Base-by-base conservation (phyloP, 2,113 vertebrate genomes). In the Percina caprodes region DNA sequence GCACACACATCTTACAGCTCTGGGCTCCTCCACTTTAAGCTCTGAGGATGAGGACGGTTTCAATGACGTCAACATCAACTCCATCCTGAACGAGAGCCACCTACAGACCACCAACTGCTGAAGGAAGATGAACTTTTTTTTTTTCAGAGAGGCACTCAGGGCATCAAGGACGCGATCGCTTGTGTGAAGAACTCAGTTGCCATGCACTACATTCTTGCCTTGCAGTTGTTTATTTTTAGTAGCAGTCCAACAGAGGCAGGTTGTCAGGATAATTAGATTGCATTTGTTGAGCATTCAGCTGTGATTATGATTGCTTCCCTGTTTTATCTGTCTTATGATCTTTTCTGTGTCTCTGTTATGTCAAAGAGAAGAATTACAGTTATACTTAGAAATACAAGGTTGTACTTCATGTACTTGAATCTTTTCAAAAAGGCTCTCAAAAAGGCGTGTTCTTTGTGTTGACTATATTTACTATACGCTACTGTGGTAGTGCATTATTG, bases 1-100 rank as follows among this genome's bases (percentile, higher is more conserved):
- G 77, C 91, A 92, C 6, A 60, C 88, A 0, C 90, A 92, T 4
- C 96, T 96, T 0, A 63, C 94, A 0, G 88, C 94, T 0, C 83
- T 96, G 8, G 92, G 95, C 14, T 92, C 94, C 3, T 90, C 94
- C 6, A 62, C 82, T 59, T 75, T 97, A 18, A 99, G 97, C 92
- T 98, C 97, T 0, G 98, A 98, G 0, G 97, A 98, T 3, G 97
- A 99, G 46, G 96, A 95, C 3, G 75, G 92, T 0, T 83, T 94
- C 73, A 97, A 95, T 0, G 95, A 97, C 21, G 83, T 93, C 48
- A 96, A 93, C 90, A 95, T 97, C 1, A 76, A 95, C 5, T 96
- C 97, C 1, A 85, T 97, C 60, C 94, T 97, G 46, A 96, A 91
- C 0, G 96, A 98, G 83, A 92, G 93, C 51, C 95, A 96, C 77